Conservation (phyloP, 2,888 invertebrate genomes). For the Digitonthophagus gazella region DNA sequence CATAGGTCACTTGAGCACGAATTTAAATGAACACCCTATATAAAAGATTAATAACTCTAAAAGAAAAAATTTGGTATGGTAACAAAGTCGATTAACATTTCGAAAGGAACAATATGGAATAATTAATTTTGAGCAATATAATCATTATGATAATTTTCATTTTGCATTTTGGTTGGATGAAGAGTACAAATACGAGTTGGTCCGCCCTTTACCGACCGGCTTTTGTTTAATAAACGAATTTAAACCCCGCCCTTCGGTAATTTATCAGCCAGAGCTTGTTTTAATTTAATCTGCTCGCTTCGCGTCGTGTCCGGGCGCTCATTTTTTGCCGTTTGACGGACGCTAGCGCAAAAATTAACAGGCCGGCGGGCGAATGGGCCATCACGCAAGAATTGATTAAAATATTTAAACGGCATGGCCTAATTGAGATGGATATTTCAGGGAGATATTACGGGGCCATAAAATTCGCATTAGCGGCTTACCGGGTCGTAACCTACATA, state of each 20-base stretch:
- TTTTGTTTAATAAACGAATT: neutral
- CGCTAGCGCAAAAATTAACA: neutral
- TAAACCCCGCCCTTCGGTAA: neutral
- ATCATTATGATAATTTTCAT: neutral
- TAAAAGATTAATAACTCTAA: too few species aligned
- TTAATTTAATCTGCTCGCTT: conserved; percentile 10
- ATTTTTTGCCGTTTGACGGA: neutral
- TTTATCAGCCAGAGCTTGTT: conserved; percentile 8
- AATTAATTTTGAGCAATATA: too few species aligned
- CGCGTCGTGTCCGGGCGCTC: neutral
- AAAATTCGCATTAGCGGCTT: neutral
- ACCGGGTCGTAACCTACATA: neutral
- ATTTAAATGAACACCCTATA: too few species aligned
- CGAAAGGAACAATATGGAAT: too few species aligned
- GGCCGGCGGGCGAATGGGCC: neutral
- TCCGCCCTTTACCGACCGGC: neutral
- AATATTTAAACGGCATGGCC: neutral
- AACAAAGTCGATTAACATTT: too few species aligned
- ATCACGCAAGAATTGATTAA: conserved; percentile 1
- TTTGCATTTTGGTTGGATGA: neutral
- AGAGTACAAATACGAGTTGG: neutral
- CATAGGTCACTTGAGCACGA: too few species aligned
- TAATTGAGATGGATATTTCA: neutral
- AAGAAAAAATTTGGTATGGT: too few species aligned
- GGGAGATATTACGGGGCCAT: neutral